phyloP scores from a whole-genome alignment of 2,888 invertebrate genomes.

The Dicyrtoma fusca region DNA sequence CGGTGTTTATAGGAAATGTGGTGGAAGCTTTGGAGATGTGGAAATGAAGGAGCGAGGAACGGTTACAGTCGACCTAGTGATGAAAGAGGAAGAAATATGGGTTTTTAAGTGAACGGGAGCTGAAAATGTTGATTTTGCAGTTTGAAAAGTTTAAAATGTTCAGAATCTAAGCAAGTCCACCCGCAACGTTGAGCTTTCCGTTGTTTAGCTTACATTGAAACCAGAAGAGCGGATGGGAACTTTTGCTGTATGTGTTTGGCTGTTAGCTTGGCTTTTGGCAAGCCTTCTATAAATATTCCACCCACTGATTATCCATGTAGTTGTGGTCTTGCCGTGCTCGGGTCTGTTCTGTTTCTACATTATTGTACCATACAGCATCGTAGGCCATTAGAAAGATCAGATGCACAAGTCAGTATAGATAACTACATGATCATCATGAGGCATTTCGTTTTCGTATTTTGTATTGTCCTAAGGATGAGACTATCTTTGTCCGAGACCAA shows the following conservation, averaged over 20 bases:
- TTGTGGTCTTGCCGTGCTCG: not conserved
- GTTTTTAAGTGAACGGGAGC: not conserved
- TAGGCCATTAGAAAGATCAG: too few species aligned
- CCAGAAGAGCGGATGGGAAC: not conserved
- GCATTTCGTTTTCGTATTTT: constrained; percentile 1
- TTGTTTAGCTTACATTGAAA: constrained; percentile 1
- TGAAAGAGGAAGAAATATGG: too few species aligned
- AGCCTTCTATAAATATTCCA: constrained; percentile 28
- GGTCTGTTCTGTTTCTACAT: not conserved
- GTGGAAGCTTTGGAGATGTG: too few species aligned
- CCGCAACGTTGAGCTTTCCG: constrained; percentile 5
- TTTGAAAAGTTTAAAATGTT: not conserved
- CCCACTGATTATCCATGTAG: constrained; percentile 22
- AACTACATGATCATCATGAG: not conserved
- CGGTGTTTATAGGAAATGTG: too few species aligned
- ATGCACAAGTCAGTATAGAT: not conserved
- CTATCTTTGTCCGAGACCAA: constrained; percentile 6
- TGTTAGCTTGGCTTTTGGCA: constrained; percentile 13
- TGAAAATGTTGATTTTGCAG: not conserved
- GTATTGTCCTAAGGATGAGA: not conserved
- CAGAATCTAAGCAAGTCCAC: not conserved
- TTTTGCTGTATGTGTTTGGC: not conserved
- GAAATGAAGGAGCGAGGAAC: too few species aligned
- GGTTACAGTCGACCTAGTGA: too few species aligned
- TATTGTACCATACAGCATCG: constrained; percentile 7